phyloP scores from a whole-genome alignment of 2,797 vertebrate species.

The Rhyacichthys aspro region DNA sequence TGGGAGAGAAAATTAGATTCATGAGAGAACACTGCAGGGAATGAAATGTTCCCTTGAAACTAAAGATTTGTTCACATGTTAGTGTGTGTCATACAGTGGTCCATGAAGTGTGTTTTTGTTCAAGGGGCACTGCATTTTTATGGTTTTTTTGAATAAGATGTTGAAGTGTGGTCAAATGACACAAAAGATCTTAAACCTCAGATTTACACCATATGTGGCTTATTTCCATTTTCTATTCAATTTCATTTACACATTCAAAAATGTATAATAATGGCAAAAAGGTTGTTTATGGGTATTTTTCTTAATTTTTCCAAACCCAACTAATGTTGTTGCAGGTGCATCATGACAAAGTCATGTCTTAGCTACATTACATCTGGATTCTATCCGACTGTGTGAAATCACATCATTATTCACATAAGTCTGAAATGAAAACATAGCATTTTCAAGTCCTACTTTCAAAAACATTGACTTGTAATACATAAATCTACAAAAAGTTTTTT shows the following conservation, averaged over 20 bases:
- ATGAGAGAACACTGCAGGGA: slow-evolving; percentile 62
- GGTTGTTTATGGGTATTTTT: no score
- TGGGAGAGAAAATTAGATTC: slow-evolving; percentile 65
- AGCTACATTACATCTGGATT: slow-evolving; percentile 21
- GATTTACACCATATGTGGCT: no score
- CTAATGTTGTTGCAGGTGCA: neutral
- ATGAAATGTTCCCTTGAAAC: slow-evolving; percentile 63
- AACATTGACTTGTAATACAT: slow-evolving; percentile 9
- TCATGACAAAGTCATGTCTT: neutral
- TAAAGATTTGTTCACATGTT: slow-evolving; percentile 62
- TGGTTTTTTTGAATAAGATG: slow-evolving; percentile 27
- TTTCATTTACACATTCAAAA: no score
- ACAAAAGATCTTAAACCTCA: neutral
- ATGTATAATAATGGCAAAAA: no score
- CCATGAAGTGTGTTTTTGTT: slow-evolving; percentile 21
- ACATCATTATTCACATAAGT: neutral
- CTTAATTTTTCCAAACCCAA: no score
- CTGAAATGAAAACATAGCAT: neutral
- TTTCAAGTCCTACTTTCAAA: slow-evolving; percentile 9
- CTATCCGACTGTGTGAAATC: no score
- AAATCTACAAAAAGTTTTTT: neutral
- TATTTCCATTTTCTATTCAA: no score
- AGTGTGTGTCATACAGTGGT: slow-evolving; percentile 45
- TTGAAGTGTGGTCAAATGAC: slow-evolving; percentile 28
- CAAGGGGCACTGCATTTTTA: slow-evolving; percentile 29